A percentile compares a stretch with the other conserved stretches of the same genome.
Conservation (phyloP, 2,797 vertebrate species). For the Smutsia gigantea region DNA sequence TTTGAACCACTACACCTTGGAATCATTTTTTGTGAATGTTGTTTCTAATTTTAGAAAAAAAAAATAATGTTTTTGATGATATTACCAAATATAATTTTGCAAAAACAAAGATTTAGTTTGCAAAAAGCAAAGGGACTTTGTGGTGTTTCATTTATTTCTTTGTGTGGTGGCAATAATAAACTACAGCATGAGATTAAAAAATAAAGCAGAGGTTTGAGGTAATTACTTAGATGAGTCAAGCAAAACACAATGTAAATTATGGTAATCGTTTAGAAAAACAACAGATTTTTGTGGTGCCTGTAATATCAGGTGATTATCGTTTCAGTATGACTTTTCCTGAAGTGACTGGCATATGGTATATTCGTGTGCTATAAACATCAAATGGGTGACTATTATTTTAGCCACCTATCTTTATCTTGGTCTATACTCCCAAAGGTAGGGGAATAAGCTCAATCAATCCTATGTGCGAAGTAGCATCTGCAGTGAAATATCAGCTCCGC, state of each 20-base stretch:
- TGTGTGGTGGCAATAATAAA: slow-evolving; percentile 13
- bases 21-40: slow-evolving; percentile 29
- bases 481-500: neutral
- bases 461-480: neutral
- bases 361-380: slow-evolving; percentile 38
- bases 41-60: slow-evolving; percentile 34
- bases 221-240: slow-evolving; percentile 35
- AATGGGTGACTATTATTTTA: neutral
- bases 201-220: neutral
- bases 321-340: neutral
- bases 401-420: neutral
- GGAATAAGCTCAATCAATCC: slow-evolving; percentile 13
- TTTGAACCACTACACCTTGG: neutral
- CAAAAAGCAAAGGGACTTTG: neutral
- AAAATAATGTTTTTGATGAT: neutral
- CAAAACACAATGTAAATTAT: slow-evolving; percentile 50
- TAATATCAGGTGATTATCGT: neutral
- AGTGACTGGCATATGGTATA: neutral
- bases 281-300: neutral
- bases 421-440: neutral
- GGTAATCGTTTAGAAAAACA: slow-evolving; percentile 23
- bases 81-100: neutral
- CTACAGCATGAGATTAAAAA: neutral
- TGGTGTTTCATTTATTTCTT: slow-evolving; percentile 22
- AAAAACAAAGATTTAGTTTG: slow-evolving; percentile 35